Evolutionary conservation across 1,140 invertebrate genomes (phyloP), one percentile per base, ranked within the genome.

Genomic region (Wasmannia auropunctata): DNA sequence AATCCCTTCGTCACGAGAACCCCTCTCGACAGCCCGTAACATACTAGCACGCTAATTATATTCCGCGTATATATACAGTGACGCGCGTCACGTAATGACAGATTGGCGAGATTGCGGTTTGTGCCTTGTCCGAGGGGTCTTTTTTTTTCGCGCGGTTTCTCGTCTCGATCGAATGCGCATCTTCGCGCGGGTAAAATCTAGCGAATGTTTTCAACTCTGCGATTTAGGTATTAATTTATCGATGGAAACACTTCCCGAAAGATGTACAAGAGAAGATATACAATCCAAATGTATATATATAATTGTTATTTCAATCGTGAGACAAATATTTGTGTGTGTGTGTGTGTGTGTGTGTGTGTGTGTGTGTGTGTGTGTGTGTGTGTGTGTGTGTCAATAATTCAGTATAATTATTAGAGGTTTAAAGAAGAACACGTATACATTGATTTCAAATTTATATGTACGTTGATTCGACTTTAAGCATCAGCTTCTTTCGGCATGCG

Each of bases 61-160:
- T 83, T 83, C n/a, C 34, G 58, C 67, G 67, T 58, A 46, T 22
- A 16, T 37, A 67, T 43, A 83, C 65, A 58, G 79, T 37, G 77
- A 81, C 63, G 79, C 60, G 49, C 79, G 67, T 81, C 79, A 49
- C 67, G 67, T 83, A 74, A 83, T 83, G 79, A 83, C 79, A 72
- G 51, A 74, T 62, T 60, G 79, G 37, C 51, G 79, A 83, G 79
- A 83, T 83, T 83, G 79, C 67, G 79, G 79, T 74, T 58, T 46
- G 31, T 3, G 37, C 67, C 51, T 43, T 72, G 37, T 63, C 46
- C 49, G 31, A 10, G 25, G 5, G 37, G 74, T 81, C 34, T 2
- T 43, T 56, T 43, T 69, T 67, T 37, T 6, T 69, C 49, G 4
- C 19, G n/a, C n/a, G n/a, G n/a, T n/a, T n/a, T 14, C 43, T 22